Base-by-base conservation (phyloP, 2,797 vertebrate genomes). In the Lacerta agilis region DNA sequence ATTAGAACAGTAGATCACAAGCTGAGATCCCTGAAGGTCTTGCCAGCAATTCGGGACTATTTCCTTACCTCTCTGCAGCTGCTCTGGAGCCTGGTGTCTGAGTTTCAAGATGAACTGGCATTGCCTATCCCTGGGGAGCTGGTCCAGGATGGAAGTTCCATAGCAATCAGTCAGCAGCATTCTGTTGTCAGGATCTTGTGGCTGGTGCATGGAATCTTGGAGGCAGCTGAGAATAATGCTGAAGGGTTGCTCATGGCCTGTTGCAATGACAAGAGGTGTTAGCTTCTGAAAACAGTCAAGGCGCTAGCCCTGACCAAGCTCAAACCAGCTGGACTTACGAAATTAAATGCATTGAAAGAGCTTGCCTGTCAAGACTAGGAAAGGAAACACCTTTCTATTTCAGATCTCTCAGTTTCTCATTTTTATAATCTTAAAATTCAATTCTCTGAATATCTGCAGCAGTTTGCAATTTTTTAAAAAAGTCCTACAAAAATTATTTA, bases 191-290 rank as follows among this genome's bases (percentile, higher is more conserved):
- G 90, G 93, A 88, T 92, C 92, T 79, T 93, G 94, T 11, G 93
- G 90, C 33, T 95, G 94, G 36, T 95, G 95, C 72, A 92, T 83
- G 3, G 94, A 92, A 36, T 96, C 95, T 84, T 90, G 94, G 58
- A 96, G 89, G 45, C 91, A 95, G 92, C 91, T 95, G 87, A 96
- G 29, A 2, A 95, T 90, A 0, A 98, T 97, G 92, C 96, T 97
- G 94, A 96, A 97, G 27, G 97, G 97, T 87, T 95, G 89, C 88
- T 97, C 97, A 0, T 98, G 97, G n/a, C 97, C 97, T 97, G 92
- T 36, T 81, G 90, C 17, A 75, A 10, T 64, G 17, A 89, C 82
- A 55, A 93, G 58, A 85, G 33, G 49, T 41, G 55, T 15, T 3
- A 1, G 15, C 36, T n/a, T 41, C 58, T 36, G 41, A 67, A 85